Evolutionary conservation across 2,113 vertebrate genomes (phyloP), one percentile per base, ranked within the genome.

Genomic region (Morone saxatilis): DNA sequence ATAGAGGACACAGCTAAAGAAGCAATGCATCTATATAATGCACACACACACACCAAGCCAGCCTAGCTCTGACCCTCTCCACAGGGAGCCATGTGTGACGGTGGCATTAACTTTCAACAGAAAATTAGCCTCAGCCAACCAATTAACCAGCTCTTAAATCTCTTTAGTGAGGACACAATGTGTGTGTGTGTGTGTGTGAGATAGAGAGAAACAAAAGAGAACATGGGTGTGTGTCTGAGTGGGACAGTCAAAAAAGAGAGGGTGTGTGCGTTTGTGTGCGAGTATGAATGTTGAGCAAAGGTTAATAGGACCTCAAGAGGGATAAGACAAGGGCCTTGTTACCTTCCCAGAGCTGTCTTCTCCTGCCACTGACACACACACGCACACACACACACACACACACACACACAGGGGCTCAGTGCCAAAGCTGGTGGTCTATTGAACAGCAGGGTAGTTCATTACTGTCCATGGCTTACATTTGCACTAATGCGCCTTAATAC

Each of bases 281-380:
- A 63, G 69, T 83, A 71, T 80, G 71, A 47, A n/a, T 78, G 76
- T 72, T 85, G 61, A 78, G 76, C 63, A 88, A 90, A 92, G 87
- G 87, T 92, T 93, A 93, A 92, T 91, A 89, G 88, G 87, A 86
- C 90, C 89, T 93, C 90, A 85, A 86, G 91, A 93, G 89, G 86
- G 63, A 88, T 81, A 82, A 85, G 86, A 88, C 83, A 65, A 86
- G 87, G 84, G 81, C 76, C 79, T 82, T 84, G 86, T 87, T 90
- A 79, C 80, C 80, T 54, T 90, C 84, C 81, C 80, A 72, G 79
- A 70, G 79, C 83, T 84, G 82, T 86, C 82, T 78, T 12, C 65
- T 72, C 68, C 48, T 68, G 12, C 12, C 45, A 51, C 59, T 19
- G 4, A 54, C 53, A n/a, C 19, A 63, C 57, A 60, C 50, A 80